A percentile compares a stretch with the other conserved stretches of the same genome.
phyloP scores from a whole-genome alignment of 2,888 invertebrate species.

The Adineta ricciae region DNA sequence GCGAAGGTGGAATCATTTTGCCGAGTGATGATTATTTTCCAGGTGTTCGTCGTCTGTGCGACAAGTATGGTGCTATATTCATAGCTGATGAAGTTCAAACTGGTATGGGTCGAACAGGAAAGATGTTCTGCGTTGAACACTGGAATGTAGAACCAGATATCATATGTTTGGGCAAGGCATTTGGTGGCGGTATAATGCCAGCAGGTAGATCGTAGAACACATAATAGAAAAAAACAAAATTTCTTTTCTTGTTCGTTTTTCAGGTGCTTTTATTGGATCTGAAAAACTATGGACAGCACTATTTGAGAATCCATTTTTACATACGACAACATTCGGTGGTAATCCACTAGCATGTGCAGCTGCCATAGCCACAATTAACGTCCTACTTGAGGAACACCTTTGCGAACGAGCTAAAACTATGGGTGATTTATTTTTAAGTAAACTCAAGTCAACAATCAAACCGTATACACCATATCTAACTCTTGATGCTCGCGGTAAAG shows the following conservation, averaged over 20 bases:
- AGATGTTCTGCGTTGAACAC: conserved; percentile 15
- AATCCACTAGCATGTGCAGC: conserved; percentile 18
- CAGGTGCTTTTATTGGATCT: not conserved
- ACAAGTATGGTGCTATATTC: conserved; percentile 7
- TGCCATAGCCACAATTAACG: conserved; percentile 3
- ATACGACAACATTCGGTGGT: conserved; percentile 20
- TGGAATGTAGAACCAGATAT: conserved; percentile 20
- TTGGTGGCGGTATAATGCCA: conserved; percentile 12
- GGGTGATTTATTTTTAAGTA: not conserved
- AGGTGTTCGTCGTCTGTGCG: conserved; percentile 10
- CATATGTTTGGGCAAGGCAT: conserved; percentile 6
- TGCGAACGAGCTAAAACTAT: not conserved
- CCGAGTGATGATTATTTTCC: conserved; percentile 18
- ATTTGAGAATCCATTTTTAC: conserved; percentile 14
- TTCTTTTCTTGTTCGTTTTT: not conserved
- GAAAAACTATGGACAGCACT: not conserved
- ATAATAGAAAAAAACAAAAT: not conserved
- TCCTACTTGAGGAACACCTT: not conserved
- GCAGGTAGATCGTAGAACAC: not conserved
- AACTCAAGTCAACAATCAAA: not conserved
- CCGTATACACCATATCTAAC: not conserved
- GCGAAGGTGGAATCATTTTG: conserved; percentile 12
- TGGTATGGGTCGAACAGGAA: conserved; percentile 21
- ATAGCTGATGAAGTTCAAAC: conserved; percentile 19
- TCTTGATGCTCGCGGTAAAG: conserved; percentile 14